Evolutionary conservation across 2,113 vertebrate species (phyloP).

Genomic region (Pelvicachromis taeniatus): DNA sequence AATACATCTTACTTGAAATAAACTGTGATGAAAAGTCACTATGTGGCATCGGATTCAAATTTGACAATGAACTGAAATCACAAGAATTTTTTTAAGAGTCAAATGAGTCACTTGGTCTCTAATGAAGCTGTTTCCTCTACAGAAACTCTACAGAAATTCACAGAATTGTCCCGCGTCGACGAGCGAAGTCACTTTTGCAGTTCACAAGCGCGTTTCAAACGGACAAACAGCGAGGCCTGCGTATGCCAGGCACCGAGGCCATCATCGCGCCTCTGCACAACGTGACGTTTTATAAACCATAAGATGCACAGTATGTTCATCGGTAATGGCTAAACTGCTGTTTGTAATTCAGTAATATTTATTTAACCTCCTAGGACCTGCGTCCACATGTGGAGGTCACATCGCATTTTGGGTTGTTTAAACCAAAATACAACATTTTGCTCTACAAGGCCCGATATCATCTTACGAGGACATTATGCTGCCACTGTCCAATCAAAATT

Average conservation of each 20-base stretch:
- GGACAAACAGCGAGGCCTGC: background rate
- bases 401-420: too few relatives aligned
- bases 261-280: background rate
- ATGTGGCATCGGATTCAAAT: background rate
- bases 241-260: background rate
- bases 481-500: too few relatives aligned
- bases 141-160: too few relatives aligned
- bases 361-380: too few relatives aligned
- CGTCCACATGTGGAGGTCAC: too few relatives aligned
- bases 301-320: background rate
- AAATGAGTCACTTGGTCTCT: background rate
- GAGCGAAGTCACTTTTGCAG: background rate
- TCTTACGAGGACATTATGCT: too few relatives aligned
- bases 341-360: background rate
- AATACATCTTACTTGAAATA: background rate
- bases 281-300: background rate
- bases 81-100: background rate
- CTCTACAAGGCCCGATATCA: too few relatives aligned
- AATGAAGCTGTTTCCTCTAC: background rate
- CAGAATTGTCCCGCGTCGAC: background rate
- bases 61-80: accelerated
- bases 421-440: too few relatives aligned
- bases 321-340: background rate
- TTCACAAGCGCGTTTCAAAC: background rate
- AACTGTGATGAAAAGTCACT: background rate